Percentiles rank a stretch among this genome's conserved stretches.
These are phyloP conservation scores for Drosophila asahinai DNA, from an alignment of 1,140 invertebrate genomes.

Conservation along the genomic window DNA sequence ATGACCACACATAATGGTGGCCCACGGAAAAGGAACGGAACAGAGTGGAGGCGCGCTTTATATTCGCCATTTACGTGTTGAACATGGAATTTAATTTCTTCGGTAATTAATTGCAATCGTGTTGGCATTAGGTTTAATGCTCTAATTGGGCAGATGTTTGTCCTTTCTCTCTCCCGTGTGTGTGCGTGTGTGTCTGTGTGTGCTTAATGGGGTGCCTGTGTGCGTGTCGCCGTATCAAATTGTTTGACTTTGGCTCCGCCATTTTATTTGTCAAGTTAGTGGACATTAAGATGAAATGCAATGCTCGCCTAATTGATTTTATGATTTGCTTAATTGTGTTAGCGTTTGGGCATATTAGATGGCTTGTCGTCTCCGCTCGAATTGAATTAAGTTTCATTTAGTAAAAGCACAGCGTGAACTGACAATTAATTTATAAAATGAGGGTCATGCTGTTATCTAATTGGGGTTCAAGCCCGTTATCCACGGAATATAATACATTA, in stretches of 20 bases:
- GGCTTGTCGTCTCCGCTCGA: background rate
- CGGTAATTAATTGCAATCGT: slow-evolving; percentile 84
- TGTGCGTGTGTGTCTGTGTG: slow-evolving; percentile 6
- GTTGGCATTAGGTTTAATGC: slow-evolving; percentile 82
- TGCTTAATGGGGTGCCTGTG: slow-evolving; percentile 22
- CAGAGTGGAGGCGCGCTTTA: slow-evolving; percentile 42
- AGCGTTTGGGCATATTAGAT: slow-evolving; percentile 6
- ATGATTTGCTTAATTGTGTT: slow-evolving; percentile 65
- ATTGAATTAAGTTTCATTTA: slow-evolving; percentile 20
- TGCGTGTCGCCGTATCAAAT: slow-evolving; percentile 39
- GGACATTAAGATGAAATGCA: slow-evolving; percentile 62
- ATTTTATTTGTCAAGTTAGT: slow-evolving; percentile 70
- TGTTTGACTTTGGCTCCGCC: slow-evolving; percentile 57
- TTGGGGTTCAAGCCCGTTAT: background rate
- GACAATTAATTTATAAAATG: slow-evolving; percentile 13
- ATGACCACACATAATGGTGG: slow-evolving; percentile 56
- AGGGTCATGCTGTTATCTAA: background rate
- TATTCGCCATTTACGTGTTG: slow-evolving; percentile 77
- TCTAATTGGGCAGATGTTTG: slow-evolving; percentile 70
- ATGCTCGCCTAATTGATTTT: slow-evolving; percentile 71
- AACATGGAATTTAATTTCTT: slow-evolving; percentile 83
- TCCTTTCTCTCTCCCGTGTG: slow-evolving; percentile 12
- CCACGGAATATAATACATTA: background rate
- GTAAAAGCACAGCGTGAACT: slow-evolving; percentile 2
- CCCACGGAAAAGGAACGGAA: slow-evolving; percentile 19